Evolutionary conservation across 2,888 invertebrate species (phyloP).

Genomic region (Euplagia quadripunctaria): DNA sequence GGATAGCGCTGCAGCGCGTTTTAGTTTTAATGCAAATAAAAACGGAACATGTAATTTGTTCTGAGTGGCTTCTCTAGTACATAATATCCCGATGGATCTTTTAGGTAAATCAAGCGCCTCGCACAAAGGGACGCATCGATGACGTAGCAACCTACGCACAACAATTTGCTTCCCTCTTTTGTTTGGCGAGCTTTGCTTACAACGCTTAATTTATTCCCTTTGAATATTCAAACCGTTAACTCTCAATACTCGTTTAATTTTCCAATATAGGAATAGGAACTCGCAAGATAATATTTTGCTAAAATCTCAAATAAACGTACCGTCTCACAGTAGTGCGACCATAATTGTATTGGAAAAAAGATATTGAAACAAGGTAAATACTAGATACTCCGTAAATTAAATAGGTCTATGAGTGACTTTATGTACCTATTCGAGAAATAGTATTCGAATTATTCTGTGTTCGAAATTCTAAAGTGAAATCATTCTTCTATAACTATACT

Average conservation of each 20-base stretch:
- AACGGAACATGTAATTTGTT: too few relatives aligned
- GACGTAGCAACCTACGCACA: conserved; percentile 44
- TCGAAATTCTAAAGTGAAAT: not conserved
- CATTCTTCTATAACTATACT: too few relatives aligned
- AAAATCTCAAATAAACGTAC: conserved; percentile 73
- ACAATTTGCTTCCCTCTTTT: conserved; percentile 70
- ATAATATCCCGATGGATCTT: too few relatives aligned
- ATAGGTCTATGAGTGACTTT: not conserved
- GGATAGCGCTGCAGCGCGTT: too few relatives aligned
- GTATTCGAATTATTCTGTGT: not conserved
- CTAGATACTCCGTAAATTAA: not conserved
- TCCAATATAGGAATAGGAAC: conserved; percentile 79
- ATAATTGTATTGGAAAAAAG: conserved; percentile 30
- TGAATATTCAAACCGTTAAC: conserved; percentile 84
- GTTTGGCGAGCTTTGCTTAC: conserved; percentile 62
- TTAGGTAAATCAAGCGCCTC: conserved; percentile 4
- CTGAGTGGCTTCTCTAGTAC: too few relatives aligned
- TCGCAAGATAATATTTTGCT: conserved; percentile 78
- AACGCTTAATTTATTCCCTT: conserved; percentile 79
- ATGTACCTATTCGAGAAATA: not conserved
- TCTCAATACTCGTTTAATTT: conserved; percentile 83
- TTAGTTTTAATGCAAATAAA: too few relatives aligned
- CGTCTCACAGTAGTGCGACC: conserved; percentile 60
- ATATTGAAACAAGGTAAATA: not conserved
- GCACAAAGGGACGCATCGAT: conserved; percentile 27